Evolutionary conservation across 1,140 invertebrate species (phyloP).

Genomic region (Charaxes varanes): DNA sequence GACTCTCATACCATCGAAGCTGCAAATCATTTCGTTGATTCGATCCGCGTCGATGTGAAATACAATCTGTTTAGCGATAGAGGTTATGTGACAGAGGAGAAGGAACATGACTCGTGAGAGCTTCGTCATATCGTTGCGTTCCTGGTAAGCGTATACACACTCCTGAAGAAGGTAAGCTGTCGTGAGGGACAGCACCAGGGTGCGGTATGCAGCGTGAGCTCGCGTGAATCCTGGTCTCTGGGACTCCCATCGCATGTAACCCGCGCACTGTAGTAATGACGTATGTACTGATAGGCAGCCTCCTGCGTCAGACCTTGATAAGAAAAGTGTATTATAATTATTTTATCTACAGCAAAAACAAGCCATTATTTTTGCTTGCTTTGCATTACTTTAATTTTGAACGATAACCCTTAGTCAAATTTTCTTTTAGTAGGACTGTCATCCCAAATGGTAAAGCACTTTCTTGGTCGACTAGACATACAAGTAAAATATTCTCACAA

Average conservation of each 20-base stretch:
- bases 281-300: too few species aligned
- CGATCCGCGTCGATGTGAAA: slow-evolving; percentile 36
- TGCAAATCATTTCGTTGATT: slow-evolving; percentile 33
- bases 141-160: slow-evolving; percentile 44
- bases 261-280: slow-evolving; percentile 19
- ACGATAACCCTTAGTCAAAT: too few species aligned
- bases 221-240: not conserved
- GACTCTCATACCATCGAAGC: slow-evolving; percentile 37
- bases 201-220: slow-evolving; percentile 29
- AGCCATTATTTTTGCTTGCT: too few species aligned
- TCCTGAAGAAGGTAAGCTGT: slow-evolving; percentile 44
- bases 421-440: too few species aligned
- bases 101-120: slow-evolving; percentile 58
- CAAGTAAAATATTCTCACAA: too few species aligned
- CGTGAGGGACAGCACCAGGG: slow-evolving; percentile 28
- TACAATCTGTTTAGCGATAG: slow-evolving; percentile 50
- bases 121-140: slow-evolving; percentile 40
- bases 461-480: too few species aligned
- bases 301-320: too few species aligned
- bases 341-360: too few species aligned
- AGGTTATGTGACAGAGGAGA: slow-evolving; percentile 56
- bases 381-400: too few species aligned
- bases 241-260: slow-evolving; percentile 20
- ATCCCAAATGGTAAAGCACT: too few species aligned
- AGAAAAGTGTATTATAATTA: too few species aligned